Evolutionary conservation across 2,113 vertebrate species (phyloP), one percentile per base, ranked within the genome.

Genomic region (Crotalus viridis): DNA sequence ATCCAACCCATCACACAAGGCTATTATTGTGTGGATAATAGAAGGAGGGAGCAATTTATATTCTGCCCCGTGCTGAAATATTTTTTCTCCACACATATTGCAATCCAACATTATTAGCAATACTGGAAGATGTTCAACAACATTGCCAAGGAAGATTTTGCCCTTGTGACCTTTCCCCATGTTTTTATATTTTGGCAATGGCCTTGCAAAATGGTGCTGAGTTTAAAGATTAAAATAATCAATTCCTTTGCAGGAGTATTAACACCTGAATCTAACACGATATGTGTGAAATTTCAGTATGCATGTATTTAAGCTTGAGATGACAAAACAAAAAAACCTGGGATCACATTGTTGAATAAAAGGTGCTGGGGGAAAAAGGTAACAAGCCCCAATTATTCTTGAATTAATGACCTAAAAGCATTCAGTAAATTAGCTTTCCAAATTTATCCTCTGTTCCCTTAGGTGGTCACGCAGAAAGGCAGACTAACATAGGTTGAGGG

Each of bases 351-450:
- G 61, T 85, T 85, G 86, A 91, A 57, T 85, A 91, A 85, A 89
- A 85, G 64, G 64, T 93, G 87, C 33, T 57, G n/a, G 28, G 39
- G 46, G n/a, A 28, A 33, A 22, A 81, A 8, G 28, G 21, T 91
- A 91, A 93, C 90, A 52, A 64, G 46, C 28, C 90, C 54, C 89
- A 48, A 88, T 89, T 93, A 69, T 85, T 51, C 91, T 6, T 48
- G 28, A 87, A 57, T 91, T 91, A 95, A 86, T 89, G 94, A 89
- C 59, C 92, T 89, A 87, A 92, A 51, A 21, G 19, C 19, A 86
- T 88, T 85, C 28, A 51, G 33, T 69, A 85, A 94, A 85, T 93
- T 93, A 33, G 46, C 39, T 93, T 94, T 93, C 88, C 85, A 93
- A 91, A 93, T 90, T 74, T 85, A 85, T 86, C 56, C 89, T 26